Evolutionary conservation across 2,797 vertebrate species (phyloP).

Genomic region (Micrastur ruficollis): DNA sequence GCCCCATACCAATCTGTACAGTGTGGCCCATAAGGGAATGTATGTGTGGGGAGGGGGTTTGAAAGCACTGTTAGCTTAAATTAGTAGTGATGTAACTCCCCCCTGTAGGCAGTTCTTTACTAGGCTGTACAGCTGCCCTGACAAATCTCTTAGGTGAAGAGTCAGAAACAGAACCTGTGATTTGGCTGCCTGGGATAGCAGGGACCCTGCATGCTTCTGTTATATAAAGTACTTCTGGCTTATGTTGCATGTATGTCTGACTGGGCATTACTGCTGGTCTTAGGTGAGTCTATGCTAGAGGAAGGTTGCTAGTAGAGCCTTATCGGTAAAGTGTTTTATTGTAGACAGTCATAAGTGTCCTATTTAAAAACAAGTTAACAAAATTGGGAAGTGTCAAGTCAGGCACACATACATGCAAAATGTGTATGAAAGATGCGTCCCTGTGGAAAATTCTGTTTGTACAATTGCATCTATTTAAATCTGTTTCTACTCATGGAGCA

Average conservation of each 20-base stretch:
- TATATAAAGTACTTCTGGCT: not conserved
- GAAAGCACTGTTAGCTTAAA: not conserved
- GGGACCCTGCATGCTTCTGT: not conserved
- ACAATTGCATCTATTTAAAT: not conserved
- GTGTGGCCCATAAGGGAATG: rapidly evolving
- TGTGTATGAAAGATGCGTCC: not conserved
- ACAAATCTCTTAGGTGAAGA: not conserved
- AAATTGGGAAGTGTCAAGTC: not conserved
- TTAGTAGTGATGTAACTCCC: not conserved
- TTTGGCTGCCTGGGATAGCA: not conserved
- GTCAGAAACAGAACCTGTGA: not conserved
- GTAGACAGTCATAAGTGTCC: not conserved
- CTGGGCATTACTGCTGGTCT: not conserved
- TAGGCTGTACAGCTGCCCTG: not conserved
- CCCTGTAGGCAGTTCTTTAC: not conserved
- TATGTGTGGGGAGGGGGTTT: not conserved
- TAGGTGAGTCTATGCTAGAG: not conserved
- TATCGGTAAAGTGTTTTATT: not conserved
- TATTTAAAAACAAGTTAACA: not conserved
- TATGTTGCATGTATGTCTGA: not conserved
- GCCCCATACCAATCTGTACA: not conserved
- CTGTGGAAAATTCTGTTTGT: not conserved
- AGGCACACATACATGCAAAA: not conserved
- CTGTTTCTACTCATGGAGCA: not conserved
- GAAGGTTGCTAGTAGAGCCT: not conserved